These are phyloP conservation scores for Calliopum simillimum DNA, from an alignment of 2,888 invertebrate genomes.

Conservation along the genomic window DNA sequence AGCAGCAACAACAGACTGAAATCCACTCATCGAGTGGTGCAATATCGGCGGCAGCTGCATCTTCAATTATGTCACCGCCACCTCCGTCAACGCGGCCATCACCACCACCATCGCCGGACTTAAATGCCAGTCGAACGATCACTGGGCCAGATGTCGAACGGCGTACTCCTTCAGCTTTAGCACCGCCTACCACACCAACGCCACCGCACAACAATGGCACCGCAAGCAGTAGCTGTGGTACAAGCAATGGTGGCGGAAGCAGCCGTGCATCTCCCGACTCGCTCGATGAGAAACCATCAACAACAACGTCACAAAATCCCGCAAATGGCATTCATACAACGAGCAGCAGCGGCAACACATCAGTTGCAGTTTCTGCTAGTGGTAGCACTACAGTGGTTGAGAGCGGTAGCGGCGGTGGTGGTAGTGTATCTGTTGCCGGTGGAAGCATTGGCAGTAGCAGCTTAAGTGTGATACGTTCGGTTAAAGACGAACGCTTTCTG, in stretches of 20 bases:
- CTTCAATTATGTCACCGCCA: slow-evolving; percentile 63
- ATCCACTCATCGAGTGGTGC: slow-evolving; percentile 61
- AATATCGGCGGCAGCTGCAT: slow-evolving; percentile 55
- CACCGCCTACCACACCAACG: slow-evolving; percentile 52
- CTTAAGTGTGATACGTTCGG: slow-evolving; percentile 66
- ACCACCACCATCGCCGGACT: slow-evolving; percentile 47
- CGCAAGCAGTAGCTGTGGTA: slow-evolving; percentile 54
- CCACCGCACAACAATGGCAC: slow-evolving; percentile 63
- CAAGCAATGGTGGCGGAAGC: slow-evolving; percentile 61
- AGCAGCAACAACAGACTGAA: slow-evolving; percentile 60
- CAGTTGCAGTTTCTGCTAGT: slow-evolving; percentile 15
- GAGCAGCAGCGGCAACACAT: slow-evolving; percentile 27
- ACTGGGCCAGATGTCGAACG: slow-evolving; percentile 36
- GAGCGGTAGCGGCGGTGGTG: slow-evolving; percentile 39
- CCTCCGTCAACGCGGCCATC: slow-evolving; percentile 51
- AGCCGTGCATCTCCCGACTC: slow-evolving; percentile 67
- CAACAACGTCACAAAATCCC: slow-evolving; percentile 54
- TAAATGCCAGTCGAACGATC: slow-evolving; percentile 29
- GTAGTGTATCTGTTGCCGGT: slow-evolving; percentile 41
- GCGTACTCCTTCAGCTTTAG: slow-evolving; percentile 41
- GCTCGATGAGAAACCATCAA: slow-evolving; percentile 64
- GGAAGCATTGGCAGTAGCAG: slow-evolving; percentile 48
- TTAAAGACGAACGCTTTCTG: slow-evolving; percentile 65
- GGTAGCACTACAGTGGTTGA: slow-evolving; percentile 28
- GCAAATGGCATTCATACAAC: slow-evolving; percentile 55